Percentiles rank a stretch among this genome's conserved stretches.
These are phyloP conservation scores for Otocyon megalotis DNA, from an alignment of 2,113 vertebrate species.

Conservation along the genomic window DNA sequence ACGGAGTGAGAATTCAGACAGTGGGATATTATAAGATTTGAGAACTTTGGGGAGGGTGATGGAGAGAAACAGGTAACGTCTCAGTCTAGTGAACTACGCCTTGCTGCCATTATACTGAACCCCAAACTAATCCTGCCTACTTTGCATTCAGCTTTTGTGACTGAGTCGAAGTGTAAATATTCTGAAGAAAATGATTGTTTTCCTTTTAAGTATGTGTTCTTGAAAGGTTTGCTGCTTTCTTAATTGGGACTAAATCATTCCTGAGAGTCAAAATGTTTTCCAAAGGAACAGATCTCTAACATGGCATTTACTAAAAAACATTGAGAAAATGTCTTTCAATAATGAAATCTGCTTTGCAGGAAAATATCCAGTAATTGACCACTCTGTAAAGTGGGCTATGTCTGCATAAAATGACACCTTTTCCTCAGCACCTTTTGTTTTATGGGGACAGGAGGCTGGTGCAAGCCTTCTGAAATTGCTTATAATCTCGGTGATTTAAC, in stretches of 20 bases:
- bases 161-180: not conserved
- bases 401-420: conserved; percentile 44
- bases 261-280: conserved; percentile 69
- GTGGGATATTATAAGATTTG: not conserved
- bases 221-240: conserved; percentile 51
- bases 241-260: conserved; percentile 42
- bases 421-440: conserved; percentile 70
- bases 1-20: not conserved
- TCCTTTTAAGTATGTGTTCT: conserved; percentile 43
- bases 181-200: conserved; percentile 53
- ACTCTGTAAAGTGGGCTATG: not conserved
- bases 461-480: conserved; percentile 31
- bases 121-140: not conserved
- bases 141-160: not conserved
- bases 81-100: not conserved
- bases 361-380: conserved; percentile 28
- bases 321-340: conserved; percentile 42
- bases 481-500: conserved; percentile 51
- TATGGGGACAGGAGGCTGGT: not conserved
- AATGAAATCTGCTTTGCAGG: conserved; percentile 54
- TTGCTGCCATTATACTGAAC: not conserved
- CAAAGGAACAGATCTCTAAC: conserved; percentile 49
- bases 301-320: conserved; percentile 45
- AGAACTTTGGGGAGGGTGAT: not conserved
- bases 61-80: not conserved